A percentile compares a stretch with the other conserved stretches of the same genome.
phyloP scores from a whole-genome alignment of 2,888 invertebrate genomes.

The Melangyna quadrimaculata region DNA sequence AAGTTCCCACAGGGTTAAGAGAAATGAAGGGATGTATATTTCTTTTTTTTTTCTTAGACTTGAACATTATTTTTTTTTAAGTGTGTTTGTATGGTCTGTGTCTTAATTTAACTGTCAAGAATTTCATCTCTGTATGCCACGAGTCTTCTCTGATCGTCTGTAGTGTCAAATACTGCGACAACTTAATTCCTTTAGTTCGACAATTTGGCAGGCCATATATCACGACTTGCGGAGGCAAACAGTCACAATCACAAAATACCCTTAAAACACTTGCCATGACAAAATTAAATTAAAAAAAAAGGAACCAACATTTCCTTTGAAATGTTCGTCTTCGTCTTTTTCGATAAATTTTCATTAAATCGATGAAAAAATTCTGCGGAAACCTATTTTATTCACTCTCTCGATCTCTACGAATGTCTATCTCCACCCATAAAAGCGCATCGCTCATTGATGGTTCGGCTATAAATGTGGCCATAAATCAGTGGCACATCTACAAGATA shows the following conservation, averaged over 20 bases:
- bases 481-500: constrained; percentile 59
- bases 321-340: constrained; percentile 6
- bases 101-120: not conserved
- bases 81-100: not conserved
- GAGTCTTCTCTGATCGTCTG: not conserved
- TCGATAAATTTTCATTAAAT: constrained; percentile 18
- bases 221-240: constrained; percentile 36
- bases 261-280: constrained; percentile 16
- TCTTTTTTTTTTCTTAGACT: not conserved
- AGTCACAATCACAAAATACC: constrained; percentile 35
- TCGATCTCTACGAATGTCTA: not conserved
- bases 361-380: constrained; percentile 45
- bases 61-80: not conserved
- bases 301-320: constrained; percentile 37
- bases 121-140: not conserved
- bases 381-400: constrained; percentile 14
- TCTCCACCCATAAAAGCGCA: constrained; percentile 61
- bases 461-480: constrained; percentile 71
- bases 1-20: not conserved
- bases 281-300: not conserved
- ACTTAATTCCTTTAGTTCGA: constrained; percentile 62
- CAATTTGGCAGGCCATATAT: constrained; percentile 70
- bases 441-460: constrained; percentile 52
- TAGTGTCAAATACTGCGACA: constrained; percentile 39
- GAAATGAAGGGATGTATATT: not conserved